phyloP scores from a whole-genome alignment of 1,140 invertebrate genomes.

The Lamellibrachia luymesi region DNA sequence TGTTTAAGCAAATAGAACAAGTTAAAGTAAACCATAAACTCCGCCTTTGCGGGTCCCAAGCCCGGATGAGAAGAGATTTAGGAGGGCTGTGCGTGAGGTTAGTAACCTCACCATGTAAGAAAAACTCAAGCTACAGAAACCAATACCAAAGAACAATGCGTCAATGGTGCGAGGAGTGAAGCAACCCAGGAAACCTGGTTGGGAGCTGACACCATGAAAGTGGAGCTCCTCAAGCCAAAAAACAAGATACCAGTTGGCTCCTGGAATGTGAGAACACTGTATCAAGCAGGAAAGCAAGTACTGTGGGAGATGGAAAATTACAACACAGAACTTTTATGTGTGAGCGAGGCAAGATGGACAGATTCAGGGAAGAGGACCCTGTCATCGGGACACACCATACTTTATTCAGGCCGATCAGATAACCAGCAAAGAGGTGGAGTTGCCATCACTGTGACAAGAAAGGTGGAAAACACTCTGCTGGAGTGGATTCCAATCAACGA shows the following conservation, averaged over 20 bases:
- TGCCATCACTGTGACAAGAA: background rate
- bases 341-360: background rate
- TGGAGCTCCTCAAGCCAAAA: slow-evolving; percentile 12
- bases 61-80: slow-evolving; percentile 7
- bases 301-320: background rate
- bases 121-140: background rate
- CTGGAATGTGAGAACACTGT: background rate
- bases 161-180: background rate
- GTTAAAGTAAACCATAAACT: background rate
- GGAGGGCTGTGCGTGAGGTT: slow-evolving; percentile 7
- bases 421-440: background rate
- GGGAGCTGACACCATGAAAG: background rate
- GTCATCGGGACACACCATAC: background rate
- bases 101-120: background rate
- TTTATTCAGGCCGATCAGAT: slow-evolving; percentile 13
- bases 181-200: background rate
- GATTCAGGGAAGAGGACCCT: slow-evolving; percentile 8
- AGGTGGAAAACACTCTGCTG: slow-evolving; percentile 2
- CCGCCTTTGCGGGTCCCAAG: background rate
- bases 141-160: background rate
- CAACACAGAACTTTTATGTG: background rate
- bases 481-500: slow-evolving; percentile 11
- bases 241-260: slow-evolving; percentile 13
- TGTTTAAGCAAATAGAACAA: too few relatives aligned
- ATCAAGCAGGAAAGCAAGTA: slow-evolving; percentile 5